Evolutionary conservation across 2,888 invertebrate species (phyloP).

Genomic region (Tipula lateralis): DNA sequence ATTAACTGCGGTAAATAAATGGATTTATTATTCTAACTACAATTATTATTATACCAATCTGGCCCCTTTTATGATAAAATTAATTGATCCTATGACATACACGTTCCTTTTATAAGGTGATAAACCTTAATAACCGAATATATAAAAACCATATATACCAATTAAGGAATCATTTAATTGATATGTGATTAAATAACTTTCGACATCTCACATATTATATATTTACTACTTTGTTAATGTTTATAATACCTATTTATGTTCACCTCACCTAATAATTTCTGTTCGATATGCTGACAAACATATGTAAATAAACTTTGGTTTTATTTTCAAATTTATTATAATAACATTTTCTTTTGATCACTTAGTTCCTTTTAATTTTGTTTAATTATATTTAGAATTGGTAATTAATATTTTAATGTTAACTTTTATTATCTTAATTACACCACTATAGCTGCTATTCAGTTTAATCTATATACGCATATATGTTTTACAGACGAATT

Average conservation of each 20-base stretch:
- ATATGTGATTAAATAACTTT: neutral
- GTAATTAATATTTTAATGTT: neutral
- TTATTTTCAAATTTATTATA: slow-evolving; percentile 1
- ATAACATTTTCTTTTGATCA: neutral
- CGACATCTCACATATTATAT: neutral
- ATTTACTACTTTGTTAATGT: neutral
- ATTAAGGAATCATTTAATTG: neutral
- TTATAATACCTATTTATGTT: slow-evolving; percentile 11
- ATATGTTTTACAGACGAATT: neutral
- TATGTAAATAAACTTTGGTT: slow-evolving; percentile 24
- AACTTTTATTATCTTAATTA: neutral
- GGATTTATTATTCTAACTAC: too few relatives aligned
- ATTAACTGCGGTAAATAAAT: too few relatives aligned
- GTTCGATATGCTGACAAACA: slow-evolving; percentile 15
- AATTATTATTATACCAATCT: too few relatives aligned
- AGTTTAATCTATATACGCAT: neutral
- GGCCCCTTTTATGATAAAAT: too few relatives aligned
- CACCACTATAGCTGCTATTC: neutral
- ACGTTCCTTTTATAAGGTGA: too few relatives aligned
- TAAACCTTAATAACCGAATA: too few relatives aligned
- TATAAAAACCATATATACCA: too few relatives aligned
- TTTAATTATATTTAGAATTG: neutral
- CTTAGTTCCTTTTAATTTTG: neutral
- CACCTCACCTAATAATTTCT: slow-evolving; percentile 5
- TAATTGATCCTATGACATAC: too few relatives aligned